Percentiles rank a stretch among this genome's conserved stretches.
phyloP scores from a whole-genome alignment of 2,113 vertebrate genomes.

The Nothobranchius furzeri region DNA sequence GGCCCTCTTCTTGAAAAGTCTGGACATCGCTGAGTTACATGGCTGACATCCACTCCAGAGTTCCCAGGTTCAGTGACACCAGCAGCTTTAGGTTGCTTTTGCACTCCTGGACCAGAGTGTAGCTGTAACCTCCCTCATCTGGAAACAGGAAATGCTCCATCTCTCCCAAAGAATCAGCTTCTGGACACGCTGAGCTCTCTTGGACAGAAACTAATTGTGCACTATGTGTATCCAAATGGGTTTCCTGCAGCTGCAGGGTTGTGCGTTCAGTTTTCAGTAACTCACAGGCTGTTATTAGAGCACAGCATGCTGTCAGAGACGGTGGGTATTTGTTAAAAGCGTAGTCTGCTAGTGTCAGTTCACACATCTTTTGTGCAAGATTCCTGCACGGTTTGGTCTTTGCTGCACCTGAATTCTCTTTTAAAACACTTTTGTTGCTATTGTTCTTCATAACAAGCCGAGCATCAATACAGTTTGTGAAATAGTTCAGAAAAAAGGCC shows the following conservation, averaged over 20 bases:
- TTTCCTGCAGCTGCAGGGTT: neutral
- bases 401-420: constrained; percentile 4
- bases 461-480: constrained; percentile 71
- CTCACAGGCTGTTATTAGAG: constrained; percentile 81
- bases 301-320: constrained; percentile 85
- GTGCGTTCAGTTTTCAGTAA: constrained; percentile 60
- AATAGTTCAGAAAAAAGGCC: constrained; percentile 91
- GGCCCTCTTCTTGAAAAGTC: too few species aligned
- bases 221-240: constrained; percentile 9
- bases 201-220: neutral
- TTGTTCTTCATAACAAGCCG: constrained; percentile 20
- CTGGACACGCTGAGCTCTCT: neutral
- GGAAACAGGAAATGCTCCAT: neutral
- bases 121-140: neutral
- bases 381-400: constrained; percentile 54
- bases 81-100: constrained; percentile 83
- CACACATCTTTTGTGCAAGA: constrained; percentile 83
- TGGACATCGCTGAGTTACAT: constrained; percentile 22
- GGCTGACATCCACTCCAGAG: constrained; percentile 62
- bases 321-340: constrained; percentile 86
- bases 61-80: constrained; percentile 83
- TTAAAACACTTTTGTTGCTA: neutral
- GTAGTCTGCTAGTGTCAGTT: constrained; percentile 92
- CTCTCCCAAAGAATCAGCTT: neutral
- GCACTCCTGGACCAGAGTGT: constrained; percentile 75